Evolutionary conservation across 1,140 invertebrate species (phyloP).

Genomic region (Drosophila sp.): DNA sequence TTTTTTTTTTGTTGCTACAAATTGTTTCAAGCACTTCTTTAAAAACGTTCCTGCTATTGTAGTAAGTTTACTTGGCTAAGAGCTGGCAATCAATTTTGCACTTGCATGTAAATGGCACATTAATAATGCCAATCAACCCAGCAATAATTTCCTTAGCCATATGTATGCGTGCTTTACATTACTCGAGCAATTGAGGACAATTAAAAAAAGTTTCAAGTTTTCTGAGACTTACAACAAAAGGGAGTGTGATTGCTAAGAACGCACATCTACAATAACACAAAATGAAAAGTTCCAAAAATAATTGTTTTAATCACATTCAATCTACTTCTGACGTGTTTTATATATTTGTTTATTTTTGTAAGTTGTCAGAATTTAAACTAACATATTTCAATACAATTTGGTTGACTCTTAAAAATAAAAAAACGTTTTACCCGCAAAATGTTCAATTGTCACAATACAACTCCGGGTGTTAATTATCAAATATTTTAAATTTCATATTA

Average conservation of each 20-base stretch:
- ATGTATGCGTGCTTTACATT: constrained; percentile 5
- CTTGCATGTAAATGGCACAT: constrained; percentile 62
- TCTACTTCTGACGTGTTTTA: too few relatives aligned
- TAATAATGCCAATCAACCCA: constrained; percentile 32
- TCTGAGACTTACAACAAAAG: not conserved
- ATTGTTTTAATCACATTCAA: too few relatives aligned
- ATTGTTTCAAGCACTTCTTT: constrained; percentile 20
- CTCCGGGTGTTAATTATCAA: too few relatives aligned
- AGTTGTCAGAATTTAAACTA: too few relatives aligned
- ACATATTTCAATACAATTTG: too few relatives aligned
- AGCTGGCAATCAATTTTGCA: constrained; percentile 55
- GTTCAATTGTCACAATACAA: too few relatives aligned
- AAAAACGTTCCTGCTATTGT: not conserved
- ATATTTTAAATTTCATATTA: too few relatives aligned
- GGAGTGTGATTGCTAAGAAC: not conserved
- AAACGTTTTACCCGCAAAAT: too few relatives aligned
- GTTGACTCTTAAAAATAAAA: too few relatives aligned
- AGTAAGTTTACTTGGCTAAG: constrained; percentile 12
- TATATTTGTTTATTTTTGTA: too few relatives aligned
- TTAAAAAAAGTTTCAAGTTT: not conserved
- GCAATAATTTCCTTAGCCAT: constrained; percentile 1
- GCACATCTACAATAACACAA: too few relatives aligned
- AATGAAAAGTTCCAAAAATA: too few relatives aligned
- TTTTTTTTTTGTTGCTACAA: not conserved
- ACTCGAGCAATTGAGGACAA: constrained; percentile 2